Base-by-base conservation (phyloP, 92 coral and sea anemone species). In the Diadumene lineata region DNA sequence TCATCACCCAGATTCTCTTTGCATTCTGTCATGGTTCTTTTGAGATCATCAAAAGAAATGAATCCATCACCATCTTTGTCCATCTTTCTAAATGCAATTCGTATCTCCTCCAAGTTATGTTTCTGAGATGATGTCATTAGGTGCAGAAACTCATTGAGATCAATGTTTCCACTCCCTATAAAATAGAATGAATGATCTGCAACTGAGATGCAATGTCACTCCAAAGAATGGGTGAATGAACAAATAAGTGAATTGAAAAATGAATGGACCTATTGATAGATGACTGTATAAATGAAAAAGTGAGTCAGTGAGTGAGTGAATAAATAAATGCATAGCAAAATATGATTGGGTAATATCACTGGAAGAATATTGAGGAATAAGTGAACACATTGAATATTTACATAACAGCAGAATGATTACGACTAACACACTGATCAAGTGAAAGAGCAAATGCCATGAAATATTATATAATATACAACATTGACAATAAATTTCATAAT, bases 141-240 rank as follows among this genome's bases (percentile, higher is more conserved):
- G 38, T 74, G 77, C 7, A 82, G 82, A 44, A 87, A 87, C 81
- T 87, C 92, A 31, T 78, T 62, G 9, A 87, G 78, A 68, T 87
- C 92, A 13, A 87, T 83, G 56, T 78, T 81, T 28, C 92, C 92
- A 60, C 88, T 87, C 10, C 83, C 92, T 87, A 51, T 32, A 2
- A 15, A 53, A n/a, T n/a, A n/a, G n/a, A n/a, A n/a, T n/a, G n/a
- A n/a, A n/a, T n/a, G n/a, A n/a, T n/a, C n/a, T n/a, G n/a, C n/a
- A n/a, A n/a, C n/a, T n/a, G n/a, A n/a, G n/a, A n/a, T n/a, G n/a
- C n/a, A n/a, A n/a, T n/a, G n/a, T n/a, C n/a, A n/a, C n/a, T n/a
- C n/a, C n/a, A 38, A 38, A 38, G 6, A 13, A 38, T 38, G 48
- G 6, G 13, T 38, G 7, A 38, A 38, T 38, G 48, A 38, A 38